Percentiles rank a stretch among this genome's conserved stretches.
These are phyloP conservation scores for Myotis myotis DNA, from an alignment of 2,797 vertebrate genomes.

Conservation along the genomic window DNA sequence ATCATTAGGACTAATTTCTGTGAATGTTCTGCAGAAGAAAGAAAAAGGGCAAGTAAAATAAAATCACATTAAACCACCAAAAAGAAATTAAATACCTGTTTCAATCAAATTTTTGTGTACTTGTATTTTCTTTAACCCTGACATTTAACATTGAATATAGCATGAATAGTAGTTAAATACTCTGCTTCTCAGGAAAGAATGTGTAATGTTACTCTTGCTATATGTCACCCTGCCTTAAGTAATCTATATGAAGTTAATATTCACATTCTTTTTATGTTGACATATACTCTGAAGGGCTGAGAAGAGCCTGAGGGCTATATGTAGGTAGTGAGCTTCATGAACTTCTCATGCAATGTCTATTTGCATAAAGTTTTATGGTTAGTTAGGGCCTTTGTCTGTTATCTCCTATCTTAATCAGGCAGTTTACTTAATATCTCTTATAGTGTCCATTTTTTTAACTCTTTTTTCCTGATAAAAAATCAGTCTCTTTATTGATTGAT, in stretches of 20 bases:
- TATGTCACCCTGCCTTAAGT: background rate
- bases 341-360: background rate
- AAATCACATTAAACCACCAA: background rate
- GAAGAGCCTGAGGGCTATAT: background rate
- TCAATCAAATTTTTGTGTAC: background rate
- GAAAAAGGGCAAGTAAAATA: background rate
- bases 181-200: background rate
- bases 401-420: background rate
- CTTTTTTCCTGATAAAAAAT: background rate
- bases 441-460: background rate
- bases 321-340: background rate
- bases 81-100: background rate
- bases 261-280: constrained; percentile 14
- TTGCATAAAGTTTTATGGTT: background rate
- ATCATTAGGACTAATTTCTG: background rate
- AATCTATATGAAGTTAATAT: constrained; percentile 53
- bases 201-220: background rate
- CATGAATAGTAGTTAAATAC: constrained; percentile 11
- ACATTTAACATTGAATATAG: background rate
- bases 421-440: background rate
- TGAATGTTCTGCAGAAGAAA: background rate
- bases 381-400: background rate
- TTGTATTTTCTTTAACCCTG: background rate
- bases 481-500: background rate
- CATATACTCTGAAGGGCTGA: background rate